Percentiles rank a stretch among this genome's conserved stretches.
These are phyloP conservation scores for Luffia ferchaultella DNA, from an alignment of 2,888 invertebrate species.

Conservation along the genomic window DNA sequence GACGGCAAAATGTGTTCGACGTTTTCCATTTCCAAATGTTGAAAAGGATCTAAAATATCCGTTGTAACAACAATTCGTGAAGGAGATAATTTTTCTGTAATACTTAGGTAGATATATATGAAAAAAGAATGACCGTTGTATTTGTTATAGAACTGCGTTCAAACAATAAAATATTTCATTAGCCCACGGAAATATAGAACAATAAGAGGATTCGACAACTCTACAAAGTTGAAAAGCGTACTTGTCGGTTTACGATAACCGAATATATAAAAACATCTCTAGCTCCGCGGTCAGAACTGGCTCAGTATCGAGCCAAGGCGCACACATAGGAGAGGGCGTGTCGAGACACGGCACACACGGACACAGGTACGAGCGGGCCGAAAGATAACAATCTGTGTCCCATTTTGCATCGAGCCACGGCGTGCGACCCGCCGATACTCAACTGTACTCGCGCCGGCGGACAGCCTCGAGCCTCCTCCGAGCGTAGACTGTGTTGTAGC, in stretches of 20 bases:
- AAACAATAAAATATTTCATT: neutral
- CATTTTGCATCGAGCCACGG: neutral
- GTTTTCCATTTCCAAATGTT: too few species aligned
- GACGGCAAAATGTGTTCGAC: too few species aligned
- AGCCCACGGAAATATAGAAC: neutral
- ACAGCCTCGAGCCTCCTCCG: conserved; percentile 55
- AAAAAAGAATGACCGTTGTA: too few species aligned
- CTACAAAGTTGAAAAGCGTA: conserved; percentile 36
- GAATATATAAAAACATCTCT: conserved; percentile 66
- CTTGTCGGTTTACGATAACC: conserved; percentile 62
- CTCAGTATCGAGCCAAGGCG: conserved; percentile 40
- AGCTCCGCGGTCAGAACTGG: conserved; percentile 46
- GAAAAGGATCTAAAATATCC: too few species aligned
- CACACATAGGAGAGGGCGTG: conserved; percentile 41
- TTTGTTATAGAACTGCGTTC: too few species aligned
- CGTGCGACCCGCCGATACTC: conserved; percentile 31
- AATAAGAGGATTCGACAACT: neutral
- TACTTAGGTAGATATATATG: too few species aligned
- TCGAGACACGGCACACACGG: conserved; percentile 50
- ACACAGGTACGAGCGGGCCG: neutral
- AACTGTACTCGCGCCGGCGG: conserved; percentile 61
- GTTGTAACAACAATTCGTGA: too few species aligned
- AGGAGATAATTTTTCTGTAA: too few species aligned
- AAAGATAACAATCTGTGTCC: too few species aligned
- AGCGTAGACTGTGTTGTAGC: conserved; percentile 31